Percentiles rank a stretch among this genome's conserved stretches.
Evolutionary conservation across 2,113 vertebrate genomes (phyloP).

Genomic region (Motacilla tschutschensis): DNA sequence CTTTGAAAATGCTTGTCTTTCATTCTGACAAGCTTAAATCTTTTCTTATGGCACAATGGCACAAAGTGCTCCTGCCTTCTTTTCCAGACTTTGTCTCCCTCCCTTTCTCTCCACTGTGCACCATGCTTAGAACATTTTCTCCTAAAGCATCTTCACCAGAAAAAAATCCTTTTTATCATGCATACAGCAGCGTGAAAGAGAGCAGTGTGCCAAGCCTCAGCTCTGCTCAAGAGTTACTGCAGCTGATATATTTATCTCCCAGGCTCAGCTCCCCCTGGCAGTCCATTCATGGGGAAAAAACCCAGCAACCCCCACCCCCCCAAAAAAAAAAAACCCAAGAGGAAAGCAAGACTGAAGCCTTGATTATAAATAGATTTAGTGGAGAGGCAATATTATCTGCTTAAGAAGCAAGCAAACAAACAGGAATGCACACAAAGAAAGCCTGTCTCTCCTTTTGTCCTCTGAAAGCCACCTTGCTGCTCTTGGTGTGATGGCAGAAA

Average conservation of each 20-base stretch:
- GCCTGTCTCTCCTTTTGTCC: neutral
- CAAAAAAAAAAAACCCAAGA: neutral
- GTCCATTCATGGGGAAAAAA: neutral
- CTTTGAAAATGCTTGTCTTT: constrained; percentile 16
- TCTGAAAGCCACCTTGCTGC: neutral
- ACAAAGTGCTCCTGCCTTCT: neutral
- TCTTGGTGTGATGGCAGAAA: neutral
- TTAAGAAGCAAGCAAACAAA: neutral
- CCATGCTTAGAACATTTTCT: neutral
- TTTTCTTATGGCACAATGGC: neutral
- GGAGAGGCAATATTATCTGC: neutral
- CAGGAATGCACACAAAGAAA: neutral
- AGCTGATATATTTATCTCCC: neutral
- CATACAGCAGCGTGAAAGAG: neutral
- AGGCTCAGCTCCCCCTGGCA: constrained; percentile 1
- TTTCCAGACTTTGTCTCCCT: neutral
- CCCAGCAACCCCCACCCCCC: neutral
- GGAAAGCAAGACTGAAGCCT: neutral
- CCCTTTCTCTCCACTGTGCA: neutral
- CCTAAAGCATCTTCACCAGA: neutral
- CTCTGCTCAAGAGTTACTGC: neutral
- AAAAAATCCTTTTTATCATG: constrained; percentile 31
- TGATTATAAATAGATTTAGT: constrained; percentile 5
- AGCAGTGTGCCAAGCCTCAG: neutral
- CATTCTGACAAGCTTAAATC: neutral